Conservation (phyloP, 2,113 vertebrate genomes). For the Halichoerus grypus region DNA sequence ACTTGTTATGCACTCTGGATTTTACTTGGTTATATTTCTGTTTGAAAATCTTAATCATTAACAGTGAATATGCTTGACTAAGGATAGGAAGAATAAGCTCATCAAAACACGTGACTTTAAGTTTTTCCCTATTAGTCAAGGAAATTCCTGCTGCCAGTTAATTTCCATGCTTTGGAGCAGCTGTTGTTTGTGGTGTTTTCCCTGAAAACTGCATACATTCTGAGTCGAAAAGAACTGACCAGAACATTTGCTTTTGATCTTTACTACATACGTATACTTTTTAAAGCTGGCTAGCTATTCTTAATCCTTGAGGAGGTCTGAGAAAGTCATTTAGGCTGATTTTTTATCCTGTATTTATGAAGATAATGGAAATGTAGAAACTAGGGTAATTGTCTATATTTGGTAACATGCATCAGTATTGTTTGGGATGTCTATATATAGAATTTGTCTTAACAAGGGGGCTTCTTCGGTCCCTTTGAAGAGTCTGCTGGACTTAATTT, state of each 20-base stretch:
- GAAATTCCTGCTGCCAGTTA: conserved; percentile 74
- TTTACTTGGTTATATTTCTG: conserved; percentile 63
- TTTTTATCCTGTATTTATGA: conserved; percentile 77
- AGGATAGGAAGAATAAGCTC: conserved; percentile 69
- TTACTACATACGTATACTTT: conserved; percentile 55
- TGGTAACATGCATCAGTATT: conserved; percentile 70
- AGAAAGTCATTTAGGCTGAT: conserved; percentile 68
- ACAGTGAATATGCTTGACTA: conserved; percentile 52
- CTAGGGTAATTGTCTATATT: conserved; percentile 75
- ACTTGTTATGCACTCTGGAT: conserved; percentile 1
- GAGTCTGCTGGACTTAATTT: conserved; percentile 77
- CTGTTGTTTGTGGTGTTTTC: conserved; percentile 74
- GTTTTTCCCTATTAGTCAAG: conserved; percentile 79
- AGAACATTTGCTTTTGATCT: conserved; percentile 72
- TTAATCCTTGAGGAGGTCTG: conserved; percentile 68
- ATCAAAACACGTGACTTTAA: conserved; percentile 68
- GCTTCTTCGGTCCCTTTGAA: conserved; percentile 67
- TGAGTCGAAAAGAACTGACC: conserved; percentile 73
- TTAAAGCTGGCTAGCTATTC: conserved; percentile 55
- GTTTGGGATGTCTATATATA: conserved; percentile 61
- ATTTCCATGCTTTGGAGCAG: conserved; percentile 75
- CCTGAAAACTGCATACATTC: conserved; percentile 64
- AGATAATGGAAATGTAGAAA: conserved; percentile 71
- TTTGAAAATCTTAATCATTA: conserved; percentile 75
- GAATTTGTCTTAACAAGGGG: conserved; percentile 68